These are phyloP conservation scores for Danaus chrysippus DNA, from an alignment of 2,888 invertebrate genomes.

Conservation along the genomic window DNA sequence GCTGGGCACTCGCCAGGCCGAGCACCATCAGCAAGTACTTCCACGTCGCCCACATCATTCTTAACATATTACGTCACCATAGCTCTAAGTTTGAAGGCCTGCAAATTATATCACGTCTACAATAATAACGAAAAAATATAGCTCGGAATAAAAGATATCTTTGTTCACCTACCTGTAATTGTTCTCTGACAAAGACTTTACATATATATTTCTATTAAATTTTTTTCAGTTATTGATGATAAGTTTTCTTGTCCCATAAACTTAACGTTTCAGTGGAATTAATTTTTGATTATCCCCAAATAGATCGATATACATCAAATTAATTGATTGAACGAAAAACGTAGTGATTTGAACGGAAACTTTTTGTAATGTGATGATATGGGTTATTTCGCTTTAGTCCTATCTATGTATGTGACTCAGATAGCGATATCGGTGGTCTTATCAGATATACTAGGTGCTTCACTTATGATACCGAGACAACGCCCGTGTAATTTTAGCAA, in stretches of 20 bases:
- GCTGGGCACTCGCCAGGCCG: constrained; percentile 49
- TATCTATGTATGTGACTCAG: constrained; percentile 55
- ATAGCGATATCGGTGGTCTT: constrained; percentile 63
- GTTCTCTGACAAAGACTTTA: too few species aligned
- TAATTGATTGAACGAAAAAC: background rate
- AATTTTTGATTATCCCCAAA: background rate
- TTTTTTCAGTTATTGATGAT: too few species aligned
- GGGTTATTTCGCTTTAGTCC: constrained; percentile 20
- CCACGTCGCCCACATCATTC: constrained; percentile 63
- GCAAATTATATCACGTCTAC: constrained; percentile 23
- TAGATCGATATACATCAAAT: background rate
- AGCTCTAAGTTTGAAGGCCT: constrained; percentile 40
- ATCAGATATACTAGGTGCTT: constrained; percentile 59
- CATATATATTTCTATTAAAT: too few species aligned
- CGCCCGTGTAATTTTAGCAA: constrained; percentile 45
- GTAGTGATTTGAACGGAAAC: constrained; percentile 6
- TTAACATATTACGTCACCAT: constrained; percentile 66
- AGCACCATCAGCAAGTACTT: constrained; percentile 55
- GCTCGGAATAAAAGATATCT: too few species aligned
- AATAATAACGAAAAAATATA: background rate
- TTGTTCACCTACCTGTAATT: too few species aligned
- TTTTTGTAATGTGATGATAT: constrained; percentile 11
- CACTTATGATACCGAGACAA: constrained; percentile 33
- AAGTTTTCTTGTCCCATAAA: too few species aligned
- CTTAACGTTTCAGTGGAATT: background rate